These are phyloP conservation scores for Lucilia sericata DNA, from an alignment of 1,140 invertebrate genomes.

Conservation along the genomic window DNA sequence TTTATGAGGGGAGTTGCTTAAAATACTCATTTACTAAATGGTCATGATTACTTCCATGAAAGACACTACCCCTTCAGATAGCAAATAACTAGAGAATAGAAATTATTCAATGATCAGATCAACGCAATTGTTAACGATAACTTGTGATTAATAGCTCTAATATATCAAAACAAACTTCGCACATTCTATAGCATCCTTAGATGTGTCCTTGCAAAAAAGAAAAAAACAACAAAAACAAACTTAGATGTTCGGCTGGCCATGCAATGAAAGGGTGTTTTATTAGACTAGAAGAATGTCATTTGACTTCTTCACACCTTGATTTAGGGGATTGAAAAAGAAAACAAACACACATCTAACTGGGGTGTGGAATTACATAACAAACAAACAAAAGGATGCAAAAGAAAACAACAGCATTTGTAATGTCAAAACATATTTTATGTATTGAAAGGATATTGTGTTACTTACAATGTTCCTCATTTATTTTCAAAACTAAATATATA, in stretches of 20 bases:
- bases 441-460: constrained; percentile 17
- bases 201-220: background rate
- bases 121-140: constrained; percentile 32
- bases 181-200: background rate
- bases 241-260: background rate
- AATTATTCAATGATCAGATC: constrained; percentile 34
- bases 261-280: background rate
- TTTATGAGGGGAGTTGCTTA: background rate
- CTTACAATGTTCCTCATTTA: background rate
- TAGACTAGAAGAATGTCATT: constrained; percentile 10
- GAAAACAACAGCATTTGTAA: constrained; percentile 17
- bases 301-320: constrained; percentile 46
- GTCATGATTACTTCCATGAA: constrained; percentile 7
- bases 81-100: background rate
- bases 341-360: too few relatives aligned
- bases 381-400: background rate
- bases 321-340: background rate
- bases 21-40: constrained; percentile 30
- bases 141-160: constrained; percentile 27
- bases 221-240: background rate
- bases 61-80: background rate
- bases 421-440: constrained; percentile 26
- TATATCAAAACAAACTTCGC: constrained; percentile 35
- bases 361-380: background rate
- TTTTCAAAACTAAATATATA: background rate